A percentile compares a stretch with the other conserved stretches of the same genome.
phyloP scores from a whole-genome alignment of 2,797 vertebrate species.

The Rhadinocentrus ornatus region DNA sequence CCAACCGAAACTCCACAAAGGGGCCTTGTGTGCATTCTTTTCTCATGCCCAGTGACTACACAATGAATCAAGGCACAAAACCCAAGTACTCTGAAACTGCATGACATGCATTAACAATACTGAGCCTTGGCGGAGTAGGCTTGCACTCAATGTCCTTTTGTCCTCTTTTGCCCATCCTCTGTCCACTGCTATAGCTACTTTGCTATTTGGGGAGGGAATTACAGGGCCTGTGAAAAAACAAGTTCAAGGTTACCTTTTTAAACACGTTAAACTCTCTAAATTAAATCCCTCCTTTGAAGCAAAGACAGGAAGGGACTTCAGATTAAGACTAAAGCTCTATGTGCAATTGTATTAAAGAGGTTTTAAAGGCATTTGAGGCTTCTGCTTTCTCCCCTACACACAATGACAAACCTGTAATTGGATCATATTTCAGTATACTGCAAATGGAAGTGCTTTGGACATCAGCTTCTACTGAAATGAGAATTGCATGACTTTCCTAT shows the following conservation, averaged over 20 bases:
- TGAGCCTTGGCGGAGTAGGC: slow-evolving; percentile 64
- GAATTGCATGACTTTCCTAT: slow-evolving; percentile 29
- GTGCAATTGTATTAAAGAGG: slow-evolving; percentile 44
- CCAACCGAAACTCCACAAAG: slow-evolving; percentile 62
- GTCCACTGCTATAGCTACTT: slow-evolving; percentile 52
- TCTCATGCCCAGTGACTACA: slow-evolving; percentile 59
- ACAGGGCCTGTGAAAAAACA: slow-evolving; percentile 50
- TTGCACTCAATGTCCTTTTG: slow-evolving; percentile 67
- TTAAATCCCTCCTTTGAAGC: slow-evolving; percentile 25
- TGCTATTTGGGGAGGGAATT: slow-evolving; percentile 46
- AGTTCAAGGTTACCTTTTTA: slow-evolving; percentile 36
- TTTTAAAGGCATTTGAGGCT: slow-evolving; percentile 29
- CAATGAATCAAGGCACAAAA: slow-evolving; percentile 76
- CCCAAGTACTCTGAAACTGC: slow-evolving; percentile 67
- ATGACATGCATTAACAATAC: slow-evolving; percentile 76
- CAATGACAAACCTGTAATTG: slow-evolving; percentile 33
- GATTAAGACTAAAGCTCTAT: slow-evolving; percentile 37
- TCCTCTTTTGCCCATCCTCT: slow-evolving; percentile 37
- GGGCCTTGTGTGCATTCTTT: slow-evolving; percentile 60
- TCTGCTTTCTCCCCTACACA: slow-evolving; percentile 35
- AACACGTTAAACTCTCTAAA: slow-evolving; percentile 30
- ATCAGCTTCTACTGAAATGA: slow-evolving; percentile 39
- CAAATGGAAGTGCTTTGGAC: slow-evolving; percentile 57
- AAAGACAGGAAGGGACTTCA: slow-evolving; percentile 35
- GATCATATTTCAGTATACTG: slow-evolving; percentile 51